Conservation (phyloP, 2,797 vertebrate species). For the Acestrorhynchus altus region DNA sequence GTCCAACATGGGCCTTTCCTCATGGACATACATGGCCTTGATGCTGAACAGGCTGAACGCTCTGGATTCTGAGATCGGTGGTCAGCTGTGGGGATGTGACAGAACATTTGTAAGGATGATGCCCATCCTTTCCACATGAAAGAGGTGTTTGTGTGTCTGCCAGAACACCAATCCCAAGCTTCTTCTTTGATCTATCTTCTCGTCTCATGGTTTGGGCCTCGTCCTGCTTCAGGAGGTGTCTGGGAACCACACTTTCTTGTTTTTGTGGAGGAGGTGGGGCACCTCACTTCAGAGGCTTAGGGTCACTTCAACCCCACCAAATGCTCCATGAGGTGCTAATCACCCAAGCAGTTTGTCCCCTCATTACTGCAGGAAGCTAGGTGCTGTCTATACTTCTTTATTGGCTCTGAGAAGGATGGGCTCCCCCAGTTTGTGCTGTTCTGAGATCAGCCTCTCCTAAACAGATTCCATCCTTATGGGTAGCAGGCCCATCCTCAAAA, state of each 20-base stretch:
- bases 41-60: conserved; percentile 18
- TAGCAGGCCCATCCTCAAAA: neutral
- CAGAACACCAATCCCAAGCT: conserved; percentile 43
- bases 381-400: conserved; percentile 23
- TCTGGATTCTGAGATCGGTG: conserved; percentile 15
- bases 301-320: conserved; percentile 37
- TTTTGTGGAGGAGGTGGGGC: conserved; percentile 15
- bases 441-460: conserved; percentile 11
- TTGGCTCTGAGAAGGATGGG: conserved; percentile 14
- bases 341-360: conserved; percentile 59
- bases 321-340: conserved; percentile 55
- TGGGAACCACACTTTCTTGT: conserved; percentile 43
- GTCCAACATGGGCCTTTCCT: conserved; percentile 51
- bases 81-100: conserved; percentile 32
- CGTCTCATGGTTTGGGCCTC: conserved; percentile 45
- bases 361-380: conserved; percentile 53
- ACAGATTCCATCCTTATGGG: neutral
- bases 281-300: conserved; percentile 46
- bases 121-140: conserved; percentile 43
- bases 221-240: conserved; percentile 47
- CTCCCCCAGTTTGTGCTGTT: conserved; percentile 11
- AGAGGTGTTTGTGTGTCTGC: conserved; percentile 52
- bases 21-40: conserved; percentile 60
- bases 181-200: conserved; percentile 57
- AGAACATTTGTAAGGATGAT: conserved; percentile 13